Base-by-base conservation (phyloP, 1,140 invertebrate genomes). In the Halictus rubicundus region DNA sequence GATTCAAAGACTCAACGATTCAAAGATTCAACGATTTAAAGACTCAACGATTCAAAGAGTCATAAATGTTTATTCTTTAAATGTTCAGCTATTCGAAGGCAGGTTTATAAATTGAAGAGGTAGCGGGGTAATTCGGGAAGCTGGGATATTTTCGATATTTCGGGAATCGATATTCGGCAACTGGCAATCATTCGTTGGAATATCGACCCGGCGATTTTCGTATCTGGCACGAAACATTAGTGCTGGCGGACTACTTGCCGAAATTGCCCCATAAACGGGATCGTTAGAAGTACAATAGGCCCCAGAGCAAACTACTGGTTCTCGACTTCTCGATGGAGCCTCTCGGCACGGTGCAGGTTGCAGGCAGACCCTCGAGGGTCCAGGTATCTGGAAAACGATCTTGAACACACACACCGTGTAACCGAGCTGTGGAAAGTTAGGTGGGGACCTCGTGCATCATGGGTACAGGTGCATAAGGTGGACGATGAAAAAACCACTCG, bases 251-350 rank as follows among this genome's bases (percentile, higher is more conserved):
- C 39, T 60, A 54, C 65, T 76, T 52, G 69, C 46, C 46, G 27
- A 75, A 85, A 81, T 77, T 37, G 68, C 54, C 73, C 64, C 83
- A 65, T 77, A 81, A 84, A 73, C 64, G 72, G 78, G 57, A 82
- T 81, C 69, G 83, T 81, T 85, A 84, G 78, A 73, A 39, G 64
- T 46, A 84, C 73, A 81, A 85, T 77, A 72, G 65, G n/a, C 61
- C 61, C 23, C 27, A 27, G 39, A 16, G 57, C 46, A 65, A 78
- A 81, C 73, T 59, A 69, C 60, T 65, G 68, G 64, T 80, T 73
- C 61, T 25, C 57, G 82, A 68, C 61, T 84, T 76, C 59, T 72
- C 72, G 78, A 77, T 52, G 59, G 66, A 73, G 39, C 32, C 59
- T 39, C 65, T 39, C 65, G 42, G 52, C 59, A 23, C 60, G 57